Percentiles rank a stretch among this genome's conserved stretches.
These are phyloP conservation scores for Drosophila greeni DNA, from an alignment of 2,888 invertebrate genomes.

Conservation along the genomic window DNA sequence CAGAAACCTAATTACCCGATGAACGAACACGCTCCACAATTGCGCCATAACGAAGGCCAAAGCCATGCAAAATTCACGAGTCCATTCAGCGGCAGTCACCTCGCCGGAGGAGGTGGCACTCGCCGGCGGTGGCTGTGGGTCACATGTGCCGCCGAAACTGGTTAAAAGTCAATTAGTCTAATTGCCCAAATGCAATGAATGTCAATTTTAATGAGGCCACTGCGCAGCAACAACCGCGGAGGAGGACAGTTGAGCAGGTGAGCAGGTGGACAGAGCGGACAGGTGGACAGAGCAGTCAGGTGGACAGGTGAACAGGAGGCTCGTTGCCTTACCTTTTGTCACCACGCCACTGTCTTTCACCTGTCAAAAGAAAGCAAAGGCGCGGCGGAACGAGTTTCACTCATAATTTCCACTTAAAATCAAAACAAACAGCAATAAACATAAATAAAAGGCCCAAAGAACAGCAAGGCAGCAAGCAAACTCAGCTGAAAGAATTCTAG, in stretches of 20 bases:
- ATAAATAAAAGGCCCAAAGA: conserved; percentile 8
- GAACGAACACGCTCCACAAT: conserved; percentile 3
- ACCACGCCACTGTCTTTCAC: neutral
- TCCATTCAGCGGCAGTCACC: conserved; percentile 1
- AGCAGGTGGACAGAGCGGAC: neutral
- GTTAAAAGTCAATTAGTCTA: conserved; percentile 74
- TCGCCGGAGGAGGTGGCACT: neutral
- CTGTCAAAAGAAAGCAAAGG: neutral
- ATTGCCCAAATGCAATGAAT: conserved; percentile 70
- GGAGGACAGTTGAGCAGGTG: neutral
- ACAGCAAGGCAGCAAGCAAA: conserved; percentile 10
- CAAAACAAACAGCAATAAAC: conserved; percentile 48
- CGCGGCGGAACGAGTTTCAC: neutral
- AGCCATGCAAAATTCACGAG: conserved; percentile 32
- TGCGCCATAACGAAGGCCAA: conserved; percentile 5
- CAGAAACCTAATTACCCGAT: conserved; percentile 18
- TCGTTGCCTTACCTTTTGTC: neutral
- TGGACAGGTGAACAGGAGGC: neutral
- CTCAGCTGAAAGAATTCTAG: conserved; percentile 9
- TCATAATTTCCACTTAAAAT: conserved; percentile 45
- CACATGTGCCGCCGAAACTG: conserved; percentile 53
- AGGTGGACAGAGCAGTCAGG: neutral
- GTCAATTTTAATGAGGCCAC: conserved; percentile 71
- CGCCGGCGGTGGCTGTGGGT: no score
- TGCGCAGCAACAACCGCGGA: conserved; percentile 47